Evolutionary conservation across 2,888 invertebrate genomes (phyloP).

Genomic region (Sisyra terminalis): DNA sequence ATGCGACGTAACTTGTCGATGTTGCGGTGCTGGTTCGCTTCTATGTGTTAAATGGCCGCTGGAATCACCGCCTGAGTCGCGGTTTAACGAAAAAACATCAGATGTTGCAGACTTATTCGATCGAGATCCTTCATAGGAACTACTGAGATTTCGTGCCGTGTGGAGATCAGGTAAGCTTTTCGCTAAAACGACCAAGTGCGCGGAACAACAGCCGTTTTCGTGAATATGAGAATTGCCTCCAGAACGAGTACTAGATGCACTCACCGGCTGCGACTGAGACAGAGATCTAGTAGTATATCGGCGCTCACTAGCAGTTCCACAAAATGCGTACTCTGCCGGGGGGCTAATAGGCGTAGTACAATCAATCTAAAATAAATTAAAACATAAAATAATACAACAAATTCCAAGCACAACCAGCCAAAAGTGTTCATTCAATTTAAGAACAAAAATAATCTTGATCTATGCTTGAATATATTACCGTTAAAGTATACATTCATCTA

Average conservation of each 20-base stretch:
- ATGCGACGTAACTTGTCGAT: slow-evolving; percentile 11
- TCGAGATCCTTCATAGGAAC: slow-evolving; percentile 21
- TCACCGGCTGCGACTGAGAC: slow-evolving; percentile 43
- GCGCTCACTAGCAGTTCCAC: slow-evolving; percentile 18
- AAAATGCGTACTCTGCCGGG: slow-evolving; percentile 48
- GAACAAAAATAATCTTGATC: no score
- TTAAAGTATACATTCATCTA: no score
- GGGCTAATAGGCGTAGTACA: slow-evolving; percentile 40
- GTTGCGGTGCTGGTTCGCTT: slow-evolving; percentile 41
- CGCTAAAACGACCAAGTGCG: slow-evolving; percentile 3
- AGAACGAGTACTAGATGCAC: slow-evolving; percentile 31
- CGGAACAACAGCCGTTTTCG: slow-evolving; percentile 1
- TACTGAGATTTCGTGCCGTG: slow-evolving; percentile 19
- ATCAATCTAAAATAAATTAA: not conserved
- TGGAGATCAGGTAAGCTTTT: slow-evolving; percentile 71
- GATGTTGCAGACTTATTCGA: slow-evolving; percentile 24
- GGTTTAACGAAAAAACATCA: slow-evolving; percentile 30
- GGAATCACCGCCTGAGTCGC: slow-evolving; percentile 60
- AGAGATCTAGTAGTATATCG: slow-evolving; percentile 36
- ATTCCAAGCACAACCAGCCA: no score
- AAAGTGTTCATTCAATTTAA: no score
- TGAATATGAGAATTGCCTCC: not conserved
- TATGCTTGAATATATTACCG: no score
- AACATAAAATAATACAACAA: no score
- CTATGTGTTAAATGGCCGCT: slow-evolving; percentile 71